These are phyloP conservation scores for Bos javanicus DNA, from an alignment of 2,113 vertebrate species.

Conservation along the genomic window DNA sequence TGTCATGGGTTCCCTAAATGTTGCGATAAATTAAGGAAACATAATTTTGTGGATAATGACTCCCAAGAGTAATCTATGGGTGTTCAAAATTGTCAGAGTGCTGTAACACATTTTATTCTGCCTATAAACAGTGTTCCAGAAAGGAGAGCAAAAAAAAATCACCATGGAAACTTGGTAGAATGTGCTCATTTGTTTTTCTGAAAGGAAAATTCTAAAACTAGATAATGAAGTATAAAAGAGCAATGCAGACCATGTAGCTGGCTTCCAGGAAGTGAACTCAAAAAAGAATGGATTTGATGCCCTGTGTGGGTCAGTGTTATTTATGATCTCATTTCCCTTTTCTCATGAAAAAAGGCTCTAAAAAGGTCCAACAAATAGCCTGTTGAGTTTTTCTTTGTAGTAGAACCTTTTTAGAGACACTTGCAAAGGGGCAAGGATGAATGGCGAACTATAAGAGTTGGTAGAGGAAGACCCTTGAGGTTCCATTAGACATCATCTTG, in stretches of 20 bases:
- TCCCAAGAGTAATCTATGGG: background rate
- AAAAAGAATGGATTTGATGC: background rate
- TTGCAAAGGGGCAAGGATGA: background rate
- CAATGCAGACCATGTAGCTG: background rate
- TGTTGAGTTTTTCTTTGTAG: background rate
- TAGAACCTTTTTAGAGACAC: background rate
- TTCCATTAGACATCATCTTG: background rate
- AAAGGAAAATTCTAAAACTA: constrained; percentile 32
- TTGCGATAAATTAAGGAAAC: background rate
- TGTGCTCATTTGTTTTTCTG: constrained; percentile 4
- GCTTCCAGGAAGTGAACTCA: constrained; percentile 38
- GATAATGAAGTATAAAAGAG: constrained; percentile 16
- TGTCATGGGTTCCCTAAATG: background rate
- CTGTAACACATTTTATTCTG: background rate
- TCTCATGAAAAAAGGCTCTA: background rate
- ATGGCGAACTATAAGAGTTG: background rate
- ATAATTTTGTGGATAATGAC: background rate
- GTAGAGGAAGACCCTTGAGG: background rate
- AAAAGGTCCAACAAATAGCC: constrained; percentile 10
- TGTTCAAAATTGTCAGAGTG: background rate
- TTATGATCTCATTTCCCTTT: constrained; percentile 13
- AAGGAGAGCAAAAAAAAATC: constrained; percentile 30
- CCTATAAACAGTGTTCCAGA: background rate
- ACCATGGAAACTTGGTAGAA: constrained; percentile 20
- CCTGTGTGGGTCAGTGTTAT: background rate